Conservation (phyloP, 1,140 invertebrate species). For the Zaprionus davidi region DNA sequence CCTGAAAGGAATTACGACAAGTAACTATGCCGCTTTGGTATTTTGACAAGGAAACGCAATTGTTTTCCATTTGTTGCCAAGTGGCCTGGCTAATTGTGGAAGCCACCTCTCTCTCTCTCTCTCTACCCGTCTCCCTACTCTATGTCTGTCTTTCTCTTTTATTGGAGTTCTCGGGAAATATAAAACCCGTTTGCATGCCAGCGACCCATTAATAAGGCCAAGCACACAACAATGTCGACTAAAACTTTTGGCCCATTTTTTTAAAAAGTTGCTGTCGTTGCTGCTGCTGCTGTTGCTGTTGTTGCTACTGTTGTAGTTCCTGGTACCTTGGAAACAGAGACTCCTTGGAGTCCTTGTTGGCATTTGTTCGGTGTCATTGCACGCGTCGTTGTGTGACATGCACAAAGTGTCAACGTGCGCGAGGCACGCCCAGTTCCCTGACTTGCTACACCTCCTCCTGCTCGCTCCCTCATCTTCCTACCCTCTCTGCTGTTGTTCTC, state of each 20-base stretch:
- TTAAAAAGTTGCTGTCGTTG: conserved; percentile 5
- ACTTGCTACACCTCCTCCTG: neutral
- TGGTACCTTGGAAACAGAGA: conserved; percentile 57
- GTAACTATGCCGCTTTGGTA: neutral
- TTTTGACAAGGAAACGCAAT: neutral
- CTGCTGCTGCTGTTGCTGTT: neutral
- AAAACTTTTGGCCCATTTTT: conserved; percentile 53
- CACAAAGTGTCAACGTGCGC: conserved; percentile 67
- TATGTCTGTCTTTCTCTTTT: neutral
- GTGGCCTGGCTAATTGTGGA: neutral
- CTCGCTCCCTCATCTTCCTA: too few relatives aligned
- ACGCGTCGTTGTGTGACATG: conserved; percentile 59
- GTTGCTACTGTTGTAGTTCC: conserved; percentile 32
- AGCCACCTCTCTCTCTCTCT: neutral
- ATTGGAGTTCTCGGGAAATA: conserved; percentile 26
- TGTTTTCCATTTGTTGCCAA: conserved; percentile 10
- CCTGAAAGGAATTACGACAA: neutral
- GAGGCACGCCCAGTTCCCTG: conserved; percentile 47
- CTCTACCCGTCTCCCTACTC: neutral
- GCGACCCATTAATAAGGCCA: conserved; percentile 43
- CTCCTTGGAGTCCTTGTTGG: conserved; percentile 27
- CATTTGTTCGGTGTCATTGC: conserved; percentile 58
- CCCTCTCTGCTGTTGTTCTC: conserved; percentile 1
- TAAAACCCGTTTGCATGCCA: conserved; percentile 45
- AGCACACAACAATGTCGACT: conserved; percentile 33